phyloP scores from a whole-genome alignment of 2,113 vertebrate species.

The Colinus virginianus region DNA sequence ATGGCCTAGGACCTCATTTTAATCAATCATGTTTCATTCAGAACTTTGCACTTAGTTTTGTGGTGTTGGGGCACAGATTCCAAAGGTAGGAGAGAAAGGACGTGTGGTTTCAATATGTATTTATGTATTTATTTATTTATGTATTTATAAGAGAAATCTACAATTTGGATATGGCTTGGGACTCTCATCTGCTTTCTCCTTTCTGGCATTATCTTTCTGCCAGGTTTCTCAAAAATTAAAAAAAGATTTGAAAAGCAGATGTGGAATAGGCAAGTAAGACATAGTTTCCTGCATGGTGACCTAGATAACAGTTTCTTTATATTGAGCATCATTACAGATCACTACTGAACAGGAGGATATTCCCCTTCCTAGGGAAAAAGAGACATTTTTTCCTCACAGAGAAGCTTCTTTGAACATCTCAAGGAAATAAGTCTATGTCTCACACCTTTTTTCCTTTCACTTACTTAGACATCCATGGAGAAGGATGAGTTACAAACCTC shows the following conservation, averaged over 20 bases:
- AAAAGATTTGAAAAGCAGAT: not conserved
- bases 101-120: fast-evolving
- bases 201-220: not conserved
- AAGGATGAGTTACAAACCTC: not conserved
- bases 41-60: not conserved
- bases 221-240: not conserved
- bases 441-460: not conserved
- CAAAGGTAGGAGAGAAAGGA: fast-evolving
- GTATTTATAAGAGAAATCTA: not conserved
- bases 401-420: not conserved
- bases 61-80: not conserved
- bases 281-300: not conserved
- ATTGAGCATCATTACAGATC: not conserved
- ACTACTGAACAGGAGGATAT: not conserved
- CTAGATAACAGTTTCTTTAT: not conserved
- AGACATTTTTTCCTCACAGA: not conserved
- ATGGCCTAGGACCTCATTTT: not conserved
- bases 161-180: fast-evolving
- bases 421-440: not conserved
- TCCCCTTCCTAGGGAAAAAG: not conserved
- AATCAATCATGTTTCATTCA: not conserved
- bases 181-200: not conserved
- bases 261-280: not conserved
- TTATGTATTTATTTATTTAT: not conserved
- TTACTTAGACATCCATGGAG: not conserved